phyloP scores from a whole-genome alignment of 2,797 vertebrate genomes.

The Rhinogobio ventralis region DNA sequence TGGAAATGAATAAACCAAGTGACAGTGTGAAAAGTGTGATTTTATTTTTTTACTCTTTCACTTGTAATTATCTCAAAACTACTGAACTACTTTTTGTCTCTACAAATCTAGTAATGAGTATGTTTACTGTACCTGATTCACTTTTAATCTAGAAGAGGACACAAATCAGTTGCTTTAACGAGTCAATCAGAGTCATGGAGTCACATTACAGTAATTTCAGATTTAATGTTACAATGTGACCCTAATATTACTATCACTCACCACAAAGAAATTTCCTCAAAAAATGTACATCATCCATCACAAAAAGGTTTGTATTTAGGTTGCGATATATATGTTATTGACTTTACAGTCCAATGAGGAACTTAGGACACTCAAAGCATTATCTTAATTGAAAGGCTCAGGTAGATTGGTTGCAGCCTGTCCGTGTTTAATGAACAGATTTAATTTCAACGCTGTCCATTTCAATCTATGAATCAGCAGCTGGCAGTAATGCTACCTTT shows the following conservation, averaged over 20 bases:
- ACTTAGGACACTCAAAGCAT: conserved; percentile 61
- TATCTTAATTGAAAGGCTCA: conserved; percentile 65
- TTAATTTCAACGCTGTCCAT: conserved; percentile 52
- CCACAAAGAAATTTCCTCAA: conserved; percentile 58
- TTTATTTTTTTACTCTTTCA: too few relatives aligned
- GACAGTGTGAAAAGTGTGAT: too few relatives aligned
- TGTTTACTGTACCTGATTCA: not conserved
- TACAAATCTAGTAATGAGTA: not conserved
- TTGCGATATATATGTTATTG: conserved; percentile 57
- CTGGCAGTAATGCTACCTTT: conserved; percentile 54
- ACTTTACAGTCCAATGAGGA: conserved; percentile 54
- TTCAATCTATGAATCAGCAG: conserved; percentile 50
- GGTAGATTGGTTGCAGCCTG: conserved; percentile 57
- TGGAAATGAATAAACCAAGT: too few relatives aligned
- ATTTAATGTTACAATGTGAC: conserved; percentile 45
- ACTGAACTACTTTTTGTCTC: not conserved
- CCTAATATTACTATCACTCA: conserved; percentile 60
- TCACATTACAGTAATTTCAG: not conserved
- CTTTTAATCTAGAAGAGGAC: not conserved
- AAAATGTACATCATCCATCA: conserved; percentile 59
- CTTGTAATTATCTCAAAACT: not conserved
- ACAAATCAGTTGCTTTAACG: not conserved
- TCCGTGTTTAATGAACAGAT: conserved; percentile 63
- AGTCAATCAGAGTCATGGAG: not conserved
- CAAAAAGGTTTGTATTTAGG: conserved; percentile 57